Evolutionary conservation across 2,888 invertebrate species (phyloP).

Genomic region (Cacoxenus indagator): DNA sequence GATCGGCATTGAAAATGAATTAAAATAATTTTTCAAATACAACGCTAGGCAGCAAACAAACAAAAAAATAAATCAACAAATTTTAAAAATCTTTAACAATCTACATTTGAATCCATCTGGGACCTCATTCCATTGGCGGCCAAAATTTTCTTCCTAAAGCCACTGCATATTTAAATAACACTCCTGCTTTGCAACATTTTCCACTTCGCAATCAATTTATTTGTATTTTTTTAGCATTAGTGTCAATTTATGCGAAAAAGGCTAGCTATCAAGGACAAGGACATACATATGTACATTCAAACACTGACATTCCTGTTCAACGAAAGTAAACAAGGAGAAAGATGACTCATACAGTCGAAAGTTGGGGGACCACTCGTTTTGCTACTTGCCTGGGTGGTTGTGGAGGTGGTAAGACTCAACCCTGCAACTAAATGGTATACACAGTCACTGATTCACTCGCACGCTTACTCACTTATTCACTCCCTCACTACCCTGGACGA

Average conservation of each 20-base stretch:
- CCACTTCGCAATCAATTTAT: neutral
- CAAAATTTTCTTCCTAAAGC: too few relatives aligned
- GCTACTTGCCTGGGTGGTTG: neutral
- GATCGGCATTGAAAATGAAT: too few relatives aligned
- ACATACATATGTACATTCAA: neutral
- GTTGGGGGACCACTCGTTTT: neutral
- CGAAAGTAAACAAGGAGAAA: neutral
- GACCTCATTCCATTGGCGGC: too few relatives aligned
- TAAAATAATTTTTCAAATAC: too few relatives aligned
- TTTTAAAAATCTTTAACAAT: too few relatives aligned
- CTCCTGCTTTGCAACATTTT: too few relatives aligned
- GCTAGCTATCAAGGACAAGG: neutral
- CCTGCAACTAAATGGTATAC: neutral
- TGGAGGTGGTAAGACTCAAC: neutral
- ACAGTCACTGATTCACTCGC: neutral
- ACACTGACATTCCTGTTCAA: neutral
- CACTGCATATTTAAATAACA: too few relatives aligned
- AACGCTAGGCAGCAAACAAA: too few relatives aligned
- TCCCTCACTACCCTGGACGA: neutral
- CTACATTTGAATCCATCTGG: too few relatives aligned
- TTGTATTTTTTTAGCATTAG: neutral
- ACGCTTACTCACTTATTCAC: neutral
- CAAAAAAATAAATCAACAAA: too few relatives aligned
- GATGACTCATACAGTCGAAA: constrained; percentile 16
- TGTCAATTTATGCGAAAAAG: constrained; percentile 16